A percentile compares a stretch with the other conserved stretches of the same genome.
Evolutionary conservation across 2,797 vertebrate genomes (phyloP).

Genomic region (Clarias platycephalus): DNA sequence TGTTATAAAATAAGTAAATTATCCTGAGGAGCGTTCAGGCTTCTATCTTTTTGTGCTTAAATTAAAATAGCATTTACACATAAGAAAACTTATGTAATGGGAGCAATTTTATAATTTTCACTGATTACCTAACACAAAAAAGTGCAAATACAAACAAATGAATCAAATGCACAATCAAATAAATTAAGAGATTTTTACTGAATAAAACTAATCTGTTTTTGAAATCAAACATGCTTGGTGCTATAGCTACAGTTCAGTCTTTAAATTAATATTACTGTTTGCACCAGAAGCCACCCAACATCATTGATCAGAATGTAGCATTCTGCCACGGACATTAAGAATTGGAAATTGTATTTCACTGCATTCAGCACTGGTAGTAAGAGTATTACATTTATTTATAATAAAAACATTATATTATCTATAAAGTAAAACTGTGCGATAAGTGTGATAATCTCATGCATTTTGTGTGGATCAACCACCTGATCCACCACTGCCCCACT

Average conservation of each 20-base stretch:
- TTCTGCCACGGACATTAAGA: background rate
- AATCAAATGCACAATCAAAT: background rate
- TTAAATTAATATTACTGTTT: background rate
- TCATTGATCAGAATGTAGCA: background rate
- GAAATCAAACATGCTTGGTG: background rate
- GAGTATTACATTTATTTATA: background rate
- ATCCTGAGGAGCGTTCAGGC: background rate
- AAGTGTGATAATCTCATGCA: background rate
- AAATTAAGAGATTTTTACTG: background rate
- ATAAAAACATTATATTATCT: background rate
- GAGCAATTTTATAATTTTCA: background rate
- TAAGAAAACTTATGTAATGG: background rate
- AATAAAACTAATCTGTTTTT: background rate
- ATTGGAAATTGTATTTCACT: background rate
- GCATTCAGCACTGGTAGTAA: background rate
- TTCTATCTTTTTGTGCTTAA: background rate
- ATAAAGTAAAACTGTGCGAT: background rate
- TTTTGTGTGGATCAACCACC: background rate
- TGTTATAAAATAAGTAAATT: conserved; percentile 38
- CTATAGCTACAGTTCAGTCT: conserved; percentile 1
- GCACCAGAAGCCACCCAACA: background rate
- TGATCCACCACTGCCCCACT: too few species aligned
- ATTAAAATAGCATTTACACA: conserved; percentile 19
- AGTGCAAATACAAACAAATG: background rate
- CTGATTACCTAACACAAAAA: conserved; percentile 10